Base-by-base conservation (phyloP, 2,888 invertebrate genomes). In the Netelia melanura region DNA sequence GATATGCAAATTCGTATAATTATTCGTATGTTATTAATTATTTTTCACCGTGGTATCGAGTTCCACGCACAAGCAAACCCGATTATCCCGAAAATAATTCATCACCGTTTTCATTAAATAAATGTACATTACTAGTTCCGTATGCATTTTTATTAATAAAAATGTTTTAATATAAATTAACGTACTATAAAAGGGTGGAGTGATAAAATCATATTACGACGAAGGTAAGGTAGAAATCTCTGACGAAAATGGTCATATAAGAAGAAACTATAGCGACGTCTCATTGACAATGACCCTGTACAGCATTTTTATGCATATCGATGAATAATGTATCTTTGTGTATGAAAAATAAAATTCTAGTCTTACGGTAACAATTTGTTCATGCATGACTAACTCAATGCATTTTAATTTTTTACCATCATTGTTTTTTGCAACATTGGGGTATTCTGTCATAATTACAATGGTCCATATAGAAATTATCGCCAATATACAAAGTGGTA, bases 1-100 rank as follows among this genome's bases (percentile, higher is more conserved):
- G 38, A 38, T 38, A 6, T 38, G 38, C 38, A 54, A 14, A 21
- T 61, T 62, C n/a, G 23, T 58, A 74, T 52, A 5, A 54, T 54
- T 38, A 43, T 48, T n/a, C 14, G 14, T 77, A 30, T 56, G 25
- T 76, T 10, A 5, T 21, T 21, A 25, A 11, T 77, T 68, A 6
- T 17, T 58, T 38, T 67, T 56, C 3, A 65, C 38, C 48, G 30
- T 17, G 44, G 44, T 52, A 23, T 61, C 30, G 48, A 72, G 23
- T 25, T 67, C 61, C 30, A 54, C 62, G 62, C 54, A 62, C 14
- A 23, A 21, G 48, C 78, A 23, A 62, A 25, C 48, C 38, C 70
- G 21, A 38, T 70, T 11, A 48, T 11, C 21, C 52, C 44, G 10
- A 23, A 48, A 30, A 61, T 14, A 30, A 52, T 62, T 11, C 25